Evolutionary conservation across 2,797 vertebrate genomes (phyloP).

Genomic region (Sebastes iracundus): DNA sequence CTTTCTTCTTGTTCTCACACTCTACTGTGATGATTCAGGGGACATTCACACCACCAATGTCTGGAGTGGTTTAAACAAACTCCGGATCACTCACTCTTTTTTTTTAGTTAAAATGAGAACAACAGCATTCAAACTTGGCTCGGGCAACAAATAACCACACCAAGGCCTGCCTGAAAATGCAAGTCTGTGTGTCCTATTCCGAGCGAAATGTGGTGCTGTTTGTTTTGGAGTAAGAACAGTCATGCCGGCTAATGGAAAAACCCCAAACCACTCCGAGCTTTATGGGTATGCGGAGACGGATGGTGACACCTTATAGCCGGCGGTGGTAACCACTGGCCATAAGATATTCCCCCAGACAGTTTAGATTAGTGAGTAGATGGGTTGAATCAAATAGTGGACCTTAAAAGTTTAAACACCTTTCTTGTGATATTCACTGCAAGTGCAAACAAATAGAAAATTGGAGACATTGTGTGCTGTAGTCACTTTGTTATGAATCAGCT

Average conservation of each 20-base stretch:
- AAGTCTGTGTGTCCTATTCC: background rate
- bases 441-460: background rate
- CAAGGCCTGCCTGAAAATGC: conserved; percentile 19
- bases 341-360: conserved; percentile 29
- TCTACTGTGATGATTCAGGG: conserved; percentile 10
- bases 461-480: background rate
- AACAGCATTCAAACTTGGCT: conserved; percentile 33
- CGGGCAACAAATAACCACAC: conserved; percentile 27
- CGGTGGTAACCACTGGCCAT: conserved; percentile 9
- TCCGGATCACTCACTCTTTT: background rate
- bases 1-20: background rate
- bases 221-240: conserved; percentile 41
- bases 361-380: conserved; percentile 19
- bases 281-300: conserved; percentile 37
- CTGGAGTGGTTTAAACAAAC: conserved; percentile 19
- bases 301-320: conserved; percentile 41
- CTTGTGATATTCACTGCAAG: background rate
- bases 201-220: conserved; percentile 29
- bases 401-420: conserved; percentile 29
- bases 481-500: background rate
- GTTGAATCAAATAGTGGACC: conserved; percentile 4
- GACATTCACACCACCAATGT: background rate
- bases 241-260: conserved; percentile 41
- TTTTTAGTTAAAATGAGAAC: conserved; percentile 36
- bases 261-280: conserved; percentile 38